Evolutionary conservation across 2,797 vertebrate species (phyloP).

Genomic region (Mormyrus proboscirostris): DNA sequence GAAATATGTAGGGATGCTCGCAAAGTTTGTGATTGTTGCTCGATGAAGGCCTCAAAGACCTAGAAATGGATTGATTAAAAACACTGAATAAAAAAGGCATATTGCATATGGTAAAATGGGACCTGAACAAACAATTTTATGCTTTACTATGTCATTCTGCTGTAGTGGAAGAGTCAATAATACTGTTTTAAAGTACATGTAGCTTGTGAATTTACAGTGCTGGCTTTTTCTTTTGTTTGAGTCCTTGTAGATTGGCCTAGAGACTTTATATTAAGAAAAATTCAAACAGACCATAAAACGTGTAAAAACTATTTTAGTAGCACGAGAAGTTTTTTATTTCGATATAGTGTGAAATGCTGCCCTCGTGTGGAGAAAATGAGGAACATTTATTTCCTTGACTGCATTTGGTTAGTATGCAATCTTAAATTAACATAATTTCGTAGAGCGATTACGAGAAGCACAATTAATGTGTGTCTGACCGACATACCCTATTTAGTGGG

Average conservation of each 20-base stretch:
- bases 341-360: constrained; percentile 13
- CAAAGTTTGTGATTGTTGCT: neutral
- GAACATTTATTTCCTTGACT: neutral
- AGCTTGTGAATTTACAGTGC: neutral
- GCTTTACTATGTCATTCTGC: neutral
- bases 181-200: neutral
- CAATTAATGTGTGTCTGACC: neutral
- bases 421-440: neutral
- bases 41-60: neutral
- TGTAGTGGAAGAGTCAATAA: neutral
- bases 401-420: neutral
- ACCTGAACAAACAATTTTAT: neutral
- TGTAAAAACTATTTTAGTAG: neutral
- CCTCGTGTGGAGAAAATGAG: constrained; percentile 5
- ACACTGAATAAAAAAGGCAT: neutral
- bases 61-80: neutral
- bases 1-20: neutral
- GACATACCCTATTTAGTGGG: neutral
- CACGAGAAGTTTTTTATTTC: neutral
- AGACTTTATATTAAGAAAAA: too few relatives aligned
- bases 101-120: neutral
- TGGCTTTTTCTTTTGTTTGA: neutral
- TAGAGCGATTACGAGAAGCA: neutral
- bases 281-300: neutral
- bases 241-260: neutral